Base-by-base conservation (phyloP, 2,888 invertebrate species). In the Drosophila heteroneura region DNA sequence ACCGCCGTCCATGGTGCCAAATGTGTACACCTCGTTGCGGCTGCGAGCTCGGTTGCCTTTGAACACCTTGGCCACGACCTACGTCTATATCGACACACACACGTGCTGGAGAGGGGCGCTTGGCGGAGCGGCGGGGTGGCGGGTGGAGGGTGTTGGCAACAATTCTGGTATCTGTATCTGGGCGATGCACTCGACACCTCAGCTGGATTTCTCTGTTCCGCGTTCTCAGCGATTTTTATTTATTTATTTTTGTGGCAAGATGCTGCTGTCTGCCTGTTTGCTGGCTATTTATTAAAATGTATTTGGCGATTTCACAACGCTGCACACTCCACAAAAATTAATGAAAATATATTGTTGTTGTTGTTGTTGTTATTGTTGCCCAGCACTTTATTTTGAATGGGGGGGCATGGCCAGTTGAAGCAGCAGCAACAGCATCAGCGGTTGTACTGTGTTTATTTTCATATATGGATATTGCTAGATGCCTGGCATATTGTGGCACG, bases 1-100 rank as follows among this genome's bases (percentile, higher is more conserved):
- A 83, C 93, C 93, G 81, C 93, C 92, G 76, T 93, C 93, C 93
- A 93, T 93, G 84, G 91, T 93, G 85, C 92, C 92, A 76, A 92
- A 92, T 64, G 92, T 90, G 82, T 92, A 92, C 92, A 92, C 91
- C 85, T 87, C 90, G 91, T 78, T 88, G 81, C 89, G 78, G 74
- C 63, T 80, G 72, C 81, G 67, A 49, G 73, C 82, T 65, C 71
- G 74, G n/a, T 63, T 87, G 65, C 47, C 82, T 58, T 82, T 70
- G 65, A 83, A 75, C 80, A 88, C 83, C 76, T 87, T 89, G 90
- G 85, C 90, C 85, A 79, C 90, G 90, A 83, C 83, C 88, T 88
- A 79, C 75, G 90, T 66, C 74, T 74, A 71, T 78, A 58, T 64
- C 41, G 57, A 51, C 51, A 33, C 70, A 69, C 37, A 37, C 37